Base-by-base conservation (phyloP, 2,113 vertebrate genomes). In the Sula dactylatra region DNA sequence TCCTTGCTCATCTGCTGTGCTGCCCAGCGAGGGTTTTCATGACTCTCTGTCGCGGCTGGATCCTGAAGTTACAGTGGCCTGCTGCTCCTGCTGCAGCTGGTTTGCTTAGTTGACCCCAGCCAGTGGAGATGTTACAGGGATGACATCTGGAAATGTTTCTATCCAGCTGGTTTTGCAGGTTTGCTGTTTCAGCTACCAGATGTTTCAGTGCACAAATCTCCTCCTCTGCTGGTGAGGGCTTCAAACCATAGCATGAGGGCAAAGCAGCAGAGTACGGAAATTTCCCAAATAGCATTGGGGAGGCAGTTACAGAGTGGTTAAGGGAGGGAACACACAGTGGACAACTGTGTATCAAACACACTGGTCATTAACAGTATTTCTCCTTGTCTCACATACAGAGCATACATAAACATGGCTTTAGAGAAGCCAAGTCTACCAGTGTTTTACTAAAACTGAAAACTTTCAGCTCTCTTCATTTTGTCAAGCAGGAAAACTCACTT, bases 221-320 rank as follows among this genome's bases (percentile, higher is more conserved):
- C 49, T 79, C 24, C 19, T 42, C 47, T 0, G 1, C 16, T 58
- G 31, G 21, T 55, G 69, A 58, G 69, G 29, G 32, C 45, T 94
- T 82, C 36, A 47, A 65, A 69, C 32, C 34, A 15, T 22, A 55
- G 7, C 13, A 24, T 15, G 34, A 77, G n/a, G 31, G 52, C 36
- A 90, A 89, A 72, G 49, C 44, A 71, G 65, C 42, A 65, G 71
- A 86, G 27, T 55, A 42, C 2, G 2, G 44, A 67, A 61, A 34
- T 78, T 81, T 74, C 13, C 38, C 2, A 2, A 20, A 19, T 59
- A 42, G 10, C 0, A 0, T 27, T 62, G 42, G 20, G n/a, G 81
- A 77, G 25, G 31, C 27, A 65, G 0, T 62, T 89, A 34, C 2
- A 2, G 10, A 8, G 5, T 52, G 25, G 4, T 67, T 69, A 50